Conservation (phyloP, 2,797 vertebrate species). For the Mycteria americana region DNA sequence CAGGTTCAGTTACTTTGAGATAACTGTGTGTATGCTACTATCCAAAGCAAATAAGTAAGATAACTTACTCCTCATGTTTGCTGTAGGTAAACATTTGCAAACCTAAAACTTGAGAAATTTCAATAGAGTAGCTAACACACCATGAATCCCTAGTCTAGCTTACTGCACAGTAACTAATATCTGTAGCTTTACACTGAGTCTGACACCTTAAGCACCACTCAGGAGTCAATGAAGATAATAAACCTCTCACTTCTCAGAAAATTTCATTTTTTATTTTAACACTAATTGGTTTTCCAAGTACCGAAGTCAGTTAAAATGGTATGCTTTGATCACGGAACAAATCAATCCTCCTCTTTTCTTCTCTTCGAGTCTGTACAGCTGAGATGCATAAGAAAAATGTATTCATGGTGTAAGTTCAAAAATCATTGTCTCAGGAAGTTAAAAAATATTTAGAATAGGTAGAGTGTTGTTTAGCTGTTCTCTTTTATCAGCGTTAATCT, state of each 20-base stretch:
- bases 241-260: not conserved
- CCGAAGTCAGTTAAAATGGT: not conserved
- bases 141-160: not conserved
- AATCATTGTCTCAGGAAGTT: not conserved
- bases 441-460: not conserved
- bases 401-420: not conserved
- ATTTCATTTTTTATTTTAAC: not conserved
- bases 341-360: not conserved
- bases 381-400: not conserved
- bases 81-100: not conserved
- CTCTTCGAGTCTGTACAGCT: not conserved
- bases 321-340: not conserved
- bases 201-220: not conserved
- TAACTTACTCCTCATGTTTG: not conserved
- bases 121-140: not conserved
- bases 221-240: not conserved
- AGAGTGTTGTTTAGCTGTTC: not conserved
- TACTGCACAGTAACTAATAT: not conserved
- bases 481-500: not conserved
- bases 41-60: not conserved
- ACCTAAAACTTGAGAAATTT: not conserved
- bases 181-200: not conserved
- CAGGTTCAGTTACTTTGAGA: not conserved
- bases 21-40: not conserved
- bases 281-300: not conserved